These are phyloP conservation scores for Orius laevigatus DNA, from an alignment of 1,140 invertebrate genomes.

Conservation along the genomic window DNA sequence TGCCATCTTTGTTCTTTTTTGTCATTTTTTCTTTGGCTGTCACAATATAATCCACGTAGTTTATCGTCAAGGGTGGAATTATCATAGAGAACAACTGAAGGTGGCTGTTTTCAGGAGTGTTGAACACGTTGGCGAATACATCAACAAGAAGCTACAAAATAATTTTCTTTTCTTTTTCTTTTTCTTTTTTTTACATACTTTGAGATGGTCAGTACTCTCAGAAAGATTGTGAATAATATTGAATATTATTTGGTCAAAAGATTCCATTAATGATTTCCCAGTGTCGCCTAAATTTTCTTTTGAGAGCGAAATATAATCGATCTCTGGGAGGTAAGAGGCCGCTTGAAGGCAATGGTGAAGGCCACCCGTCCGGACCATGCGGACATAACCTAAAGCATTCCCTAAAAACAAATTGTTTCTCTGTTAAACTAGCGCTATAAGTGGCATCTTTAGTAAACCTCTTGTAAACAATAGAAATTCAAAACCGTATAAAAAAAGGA, in stretches of 20 bases:
- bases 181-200: constrained; percentile 30
- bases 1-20: constrained; percentile 64
- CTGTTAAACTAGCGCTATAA: neutral
- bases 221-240: constrained; percentile 78
- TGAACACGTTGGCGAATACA: constrained; percentile 79
- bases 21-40: constrained; percentile 82
- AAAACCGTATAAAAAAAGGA: constrained; percentile 6
- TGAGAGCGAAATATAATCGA: constrained; percentile 53
- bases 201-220: constrained; percentile 90
- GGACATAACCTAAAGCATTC: constrained; percentile 90
- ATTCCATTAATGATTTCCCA: constrained; percentile 46
- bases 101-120: constrained; percentile 75
- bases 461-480: too few species aligned
- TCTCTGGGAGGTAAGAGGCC: constrained; percentile 74
- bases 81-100: constrained; percentile 88
- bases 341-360: constrained; percentile 83
- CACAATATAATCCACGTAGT: constrained; percentile 87
- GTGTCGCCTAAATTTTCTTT: constrained; percentile 39
- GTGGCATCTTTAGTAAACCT: too few species aligned
- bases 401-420: constrained; percentile 38
- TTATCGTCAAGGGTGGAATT: constrained; percentile 83
- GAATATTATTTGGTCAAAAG: constrained; percentile 58
- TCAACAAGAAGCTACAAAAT: constrained; percentile 57
- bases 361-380: constrained; percentile 85
- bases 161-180: constrained; percentile 24